A percentile compares a stretch with the other conserved stretches of the same genome.
Conservation (phyloP, 2,113 vertebrate genomes). For the Xenopus laevis region DNA sequence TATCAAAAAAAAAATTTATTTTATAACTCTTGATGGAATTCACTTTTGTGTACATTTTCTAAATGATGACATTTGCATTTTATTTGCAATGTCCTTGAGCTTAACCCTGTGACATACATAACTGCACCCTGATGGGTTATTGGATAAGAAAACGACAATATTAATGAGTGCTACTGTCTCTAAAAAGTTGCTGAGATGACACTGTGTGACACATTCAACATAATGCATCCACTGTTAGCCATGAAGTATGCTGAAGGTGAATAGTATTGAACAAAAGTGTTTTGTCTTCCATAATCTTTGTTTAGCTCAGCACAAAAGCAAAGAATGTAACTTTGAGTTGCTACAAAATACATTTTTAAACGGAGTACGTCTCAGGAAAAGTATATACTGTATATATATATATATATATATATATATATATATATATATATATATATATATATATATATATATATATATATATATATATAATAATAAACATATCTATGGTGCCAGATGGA, state of each 20-base stretch:
- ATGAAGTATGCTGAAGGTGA: background rate
- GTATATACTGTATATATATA: background rate
- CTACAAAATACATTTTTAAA: background rate
- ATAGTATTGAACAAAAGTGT: background rate
- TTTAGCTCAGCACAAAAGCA: background rate
- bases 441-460: too few species aligned
- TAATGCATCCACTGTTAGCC: too few species aligned
- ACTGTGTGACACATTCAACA: too few species aligned
- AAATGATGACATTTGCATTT: background rate
- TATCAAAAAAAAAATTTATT: background rate
- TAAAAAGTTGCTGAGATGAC: too few species aligned
- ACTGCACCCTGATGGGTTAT: background rate
- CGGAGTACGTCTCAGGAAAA: background rate
- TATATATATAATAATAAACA: background rate
- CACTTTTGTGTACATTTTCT: too few species aligned
- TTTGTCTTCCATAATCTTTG: background rate
- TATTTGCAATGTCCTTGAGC: background rate
- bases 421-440: background rate
- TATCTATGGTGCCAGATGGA: background rate
- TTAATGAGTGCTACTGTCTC: background rate
- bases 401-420: too few species aligned
- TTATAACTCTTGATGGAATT: background rate
- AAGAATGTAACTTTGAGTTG: background rate
- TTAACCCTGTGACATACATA: background rate
- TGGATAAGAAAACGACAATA: background rate